Percentiles rank a stretch among this genome's conserved stretches.
These are phyloP conservation scores for Ariopsis seemanni DNA, from an alignment of 2,113 vertebrate species.

Conservation along the genomic window DNA sequence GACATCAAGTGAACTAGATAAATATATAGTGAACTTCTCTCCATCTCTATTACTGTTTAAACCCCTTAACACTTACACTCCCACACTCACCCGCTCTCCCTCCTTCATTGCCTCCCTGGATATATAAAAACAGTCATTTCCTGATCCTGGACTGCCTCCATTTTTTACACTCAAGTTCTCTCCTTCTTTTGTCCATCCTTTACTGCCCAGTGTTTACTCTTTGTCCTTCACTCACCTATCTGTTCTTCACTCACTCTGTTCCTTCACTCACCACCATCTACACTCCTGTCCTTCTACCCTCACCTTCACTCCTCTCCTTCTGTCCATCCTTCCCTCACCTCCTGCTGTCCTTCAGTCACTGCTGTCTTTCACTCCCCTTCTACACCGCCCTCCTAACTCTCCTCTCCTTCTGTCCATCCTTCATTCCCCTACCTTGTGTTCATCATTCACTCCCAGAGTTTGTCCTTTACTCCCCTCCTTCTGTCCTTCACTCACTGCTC, in stretches of 20 bases:
- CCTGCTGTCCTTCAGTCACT: neutral
- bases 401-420: neutral
- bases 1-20: constrained; percentile 1
- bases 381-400: neutral
- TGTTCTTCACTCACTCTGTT: neutral
- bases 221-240: neutral
- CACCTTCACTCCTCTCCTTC: neutral
- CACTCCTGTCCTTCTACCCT: neutral
- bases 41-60: neutral
- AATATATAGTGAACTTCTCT: neutral
- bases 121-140: neutral
- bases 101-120: neutral
- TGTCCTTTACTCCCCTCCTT: neutral
- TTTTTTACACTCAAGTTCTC: neutral
- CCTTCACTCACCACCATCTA: neutral
- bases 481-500: neutral
- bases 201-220: neutral
- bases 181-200: neutral
- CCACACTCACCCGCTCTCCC: neutral
- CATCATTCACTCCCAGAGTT: neutral
- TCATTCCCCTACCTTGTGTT: neutral
- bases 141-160: neutral
- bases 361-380: neutral
- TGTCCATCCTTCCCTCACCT: neutral
- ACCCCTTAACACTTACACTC: neutral